phyloP scores from a whole-genome alignment of 1,140 invertebrate genomes.

The Vollenhovia emeryi region DNA sequence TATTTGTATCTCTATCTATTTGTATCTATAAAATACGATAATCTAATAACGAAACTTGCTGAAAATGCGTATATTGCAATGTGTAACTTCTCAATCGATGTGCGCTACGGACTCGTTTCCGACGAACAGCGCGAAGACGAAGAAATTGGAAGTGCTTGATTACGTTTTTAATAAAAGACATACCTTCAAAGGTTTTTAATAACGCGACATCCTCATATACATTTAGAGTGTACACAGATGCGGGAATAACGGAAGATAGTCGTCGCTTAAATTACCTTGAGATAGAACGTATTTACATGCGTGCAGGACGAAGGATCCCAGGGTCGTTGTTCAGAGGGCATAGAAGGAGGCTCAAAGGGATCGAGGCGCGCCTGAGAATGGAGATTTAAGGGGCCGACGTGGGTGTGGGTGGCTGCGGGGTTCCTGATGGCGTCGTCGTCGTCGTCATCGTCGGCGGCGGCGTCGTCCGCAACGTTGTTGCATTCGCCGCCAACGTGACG shows the following conservation, averaged over 20 bases:
- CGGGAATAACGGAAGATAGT: slow-evolving; percentile 62
- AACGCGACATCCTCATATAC: slow-evolving; percentile 13
- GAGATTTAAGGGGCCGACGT: slow-evolving; percentile 80
- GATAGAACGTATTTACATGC: slow-evolving; percentile 51
- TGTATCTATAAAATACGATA: background rate
- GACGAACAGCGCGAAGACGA: too few relatives aligned
- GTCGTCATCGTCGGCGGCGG: slow-evolving; percentile 42
- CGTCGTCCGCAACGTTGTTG: slow-evolving; percentile 58
- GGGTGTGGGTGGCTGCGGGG: slow-evolving; percentile 75
- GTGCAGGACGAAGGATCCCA: slow-evolving; percentile 40
- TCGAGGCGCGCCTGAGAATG: slow-evolving; percentile 79
- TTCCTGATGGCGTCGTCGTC: slow-evolving; percentile 61
- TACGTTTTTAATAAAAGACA: background rate
- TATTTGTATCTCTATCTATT: background rate
- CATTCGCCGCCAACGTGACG: slow-evolving; percentile 79
- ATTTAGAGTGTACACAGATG: slow-evolving; percentile 21
- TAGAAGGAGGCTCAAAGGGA: slow-evolving; percentile 73
- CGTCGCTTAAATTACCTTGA: slow-evolving; percentile 64
- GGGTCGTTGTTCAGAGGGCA: slow-evolving; percentile 45
- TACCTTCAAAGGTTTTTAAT: slow-evolving; percentile 28
- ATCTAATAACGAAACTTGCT: background rate
- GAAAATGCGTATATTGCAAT: background rate
- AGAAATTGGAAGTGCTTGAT: background rate
- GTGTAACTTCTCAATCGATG: background rate
- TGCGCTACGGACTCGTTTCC: too few relatives aligned